Evolutionary conservation across 2,113 vertebrate genomes (phyloP), one percentile per base, ranked within the genome.

Genomic region (Poeciliopsis turrubarensis): DNA sequence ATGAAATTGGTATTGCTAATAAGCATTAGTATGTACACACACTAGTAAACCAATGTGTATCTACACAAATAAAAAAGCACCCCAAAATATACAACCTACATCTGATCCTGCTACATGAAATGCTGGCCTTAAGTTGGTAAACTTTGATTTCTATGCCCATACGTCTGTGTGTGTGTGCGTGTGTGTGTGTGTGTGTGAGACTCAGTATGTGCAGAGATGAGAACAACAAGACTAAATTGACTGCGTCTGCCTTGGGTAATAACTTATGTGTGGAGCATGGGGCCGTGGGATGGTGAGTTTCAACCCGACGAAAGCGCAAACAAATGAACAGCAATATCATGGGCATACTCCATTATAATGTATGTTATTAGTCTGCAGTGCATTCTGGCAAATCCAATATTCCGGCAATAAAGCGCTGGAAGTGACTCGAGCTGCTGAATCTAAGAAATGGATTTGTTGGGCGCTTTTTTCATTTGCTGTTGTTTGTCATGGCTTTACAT

Each of bases 341-440:
- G 72, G 51, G 27, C 39, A 26, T 12, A 44, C 65, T 80, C 64
- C 73, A 79, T 84, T 85, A 73, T 57, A 67, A 73, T 77, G 34
- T 14, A 72, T 60, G 69, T 81, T 89, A 87, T 80, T 83, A 87
- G 73, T 79, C 68, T 65, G 77, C 75, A 1, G 31, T 69, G 83
- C 71, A 77, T 76, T 78, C 73, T 76, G 65, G 65, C 27, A 89
- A 88, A 91, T 82, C 78, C 82, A 87, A 84, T 86, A 87, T 81
- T 74, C 15, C 26, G 60, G 66, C 66, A 82, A 82, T 73, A 70
- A 27, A 29, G 79, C 22, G 44, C 7, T 41, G 30, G 26, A 60
- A 57, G 61, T 32, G 54, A 72, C 72, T 62, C 27, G 34, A 60
- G 72, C 65, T 34, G 41, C 72, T 66, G 68, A 19, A n/a, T 71